Conservation (phyloP, 2,797 vertebrate species). For the Periophthalmus magnuspinnatus region DNA sequence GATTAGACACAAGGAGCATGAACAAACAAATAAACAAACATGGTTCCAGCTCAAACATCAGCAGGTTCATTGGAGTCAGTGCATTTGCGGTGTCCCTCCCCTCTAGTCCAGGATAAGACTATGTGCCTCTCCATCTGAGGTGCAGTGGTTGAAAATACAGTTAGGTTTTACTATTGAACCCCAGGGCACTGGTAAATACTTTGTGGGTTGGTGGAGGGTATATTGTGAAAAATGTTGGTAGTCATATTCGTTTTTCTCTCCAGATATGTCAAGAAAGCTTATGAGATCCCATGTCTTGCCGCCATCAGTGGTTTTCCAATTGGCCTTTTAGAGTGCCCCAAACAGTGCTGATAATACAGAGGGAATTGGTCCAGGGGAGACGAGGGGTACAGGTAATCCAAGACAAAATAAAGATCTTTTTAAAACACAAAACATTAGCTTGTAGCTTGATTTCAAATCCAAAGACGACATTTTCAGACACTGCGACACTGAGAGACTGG, state of each 20-base stretch:
- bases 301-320: not conserved
- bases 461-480: not conserved
- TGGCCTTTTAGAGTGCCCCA: not conserved
- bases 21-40: slow-evolving; percentile 9
- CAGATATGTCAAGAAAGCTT: not conserved
- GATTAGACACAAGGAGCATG: not conserved
- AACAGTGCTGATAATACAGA: not conserved
- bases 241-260: not conserved
- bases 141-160: not conserved
- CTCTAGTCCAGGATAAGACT: not conserved
- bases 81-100: not conserved
- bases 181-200: not conserved
- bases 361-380: not conserved
- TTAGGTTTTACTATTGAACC: not conserved
- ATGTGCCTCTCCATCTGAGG: not conserved
- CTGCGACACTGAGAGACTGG: not conserved
- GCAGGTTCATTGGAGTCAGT: slow-evolving; percentile 1
- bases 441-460: not conserved
- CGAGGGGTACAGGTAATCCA: not conserved
- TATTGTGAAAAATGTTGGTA: too few relatives aligned
- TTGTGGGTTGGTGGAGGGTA: not conserved
- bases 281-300: not conserved
- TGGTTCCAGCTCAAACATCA: not conserved
- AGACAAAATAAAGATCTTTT: not conserved
- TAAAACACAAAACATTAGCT: not conserved